phyloP scores from a whole-genome alignment of 2,113 vertebrate genomes.

The Eurystomus gularis region DNA sequence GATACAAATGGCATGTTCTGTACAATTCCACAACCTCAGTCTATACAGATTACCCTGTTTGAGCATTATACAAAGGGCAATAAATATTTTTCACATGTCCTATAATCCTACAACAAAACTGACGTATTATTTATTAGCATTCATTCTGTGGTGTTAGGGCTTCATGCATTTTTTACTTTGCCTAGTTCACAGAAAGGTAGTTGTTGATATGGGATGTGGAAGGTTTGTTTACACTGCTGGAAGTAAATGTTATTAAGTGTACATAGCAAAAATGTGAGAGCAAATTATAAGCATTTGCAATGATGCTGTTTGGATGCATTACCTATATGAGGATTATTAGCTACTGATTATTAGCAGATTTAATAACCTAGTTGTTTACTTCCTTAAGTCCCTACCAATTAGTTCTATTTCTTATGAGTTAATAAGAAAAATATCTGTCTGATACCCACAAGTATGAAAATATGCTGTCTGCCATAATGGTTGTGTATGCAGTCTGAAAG shows the following conservation, averaged over 20 bases:
- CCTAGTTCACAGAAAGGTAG: background rate
- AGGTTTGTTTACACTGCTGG: background rate
- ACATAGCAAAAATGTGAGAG: background rate
- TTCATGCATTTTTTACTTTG: conserved; percentile 33
- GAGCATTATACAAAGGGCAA: background rate
- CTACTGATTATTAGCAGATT: background rate
- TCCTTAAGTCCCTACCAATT: conserved; percentile 10
- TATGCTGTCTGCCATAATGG: rapidly evolving
- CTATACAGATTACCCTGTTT: background rate
- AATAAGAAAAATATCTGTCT: conserved; percentile 9
- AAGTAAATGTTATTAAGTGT: background rate
- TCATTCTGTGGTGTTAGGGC: background rate
- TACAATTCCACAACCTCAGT: background rate
- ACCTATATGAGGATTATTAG: conserved; percentile 6
- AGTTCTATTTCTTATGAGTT: background rate
- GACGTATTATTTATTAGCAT: conserved; percentile 3
- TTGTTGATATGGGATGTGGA: background rate
- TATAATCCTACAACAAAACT: background rate
- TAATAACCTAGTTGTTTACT: conserved; percentile 37
- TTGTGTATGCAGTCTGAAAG: background rate
- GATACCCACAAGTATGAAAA: background rate
- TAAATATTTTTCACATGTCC: background rate
- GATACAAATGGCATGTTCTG: background rate
- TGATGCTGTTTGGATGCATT: background rate
- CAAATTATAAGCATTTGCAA: background rate